Conservation (phyloP, 2,888 invertebrate genomes). For the Campoletis raptor region DNA sequence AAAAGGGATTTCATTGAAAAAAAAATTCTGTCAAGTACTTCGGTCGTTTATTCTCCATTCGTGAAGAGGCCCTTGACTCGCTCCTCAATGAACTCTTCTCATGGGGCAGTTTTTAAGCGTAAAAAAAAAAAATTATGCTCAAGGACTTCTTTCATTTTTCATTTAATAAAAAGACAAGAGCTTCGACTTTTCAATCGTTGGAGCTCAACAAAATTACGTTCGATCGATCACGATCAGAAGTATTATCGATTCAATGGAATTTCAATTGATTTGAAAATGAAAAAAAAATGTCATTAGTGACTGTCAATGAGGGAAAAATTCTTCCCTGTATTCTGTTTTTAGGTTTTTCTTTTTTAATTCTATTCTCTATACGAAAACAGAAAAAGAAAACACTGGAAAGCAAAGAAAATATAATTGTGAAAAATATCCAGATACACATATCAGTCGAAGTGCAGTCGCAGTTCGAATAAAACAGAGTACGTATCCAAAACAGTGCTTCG, state of each 20-base stretch:
- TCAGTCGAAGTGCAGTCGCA: conserved; percentile 12
- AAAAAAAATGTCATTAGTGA: neutral
- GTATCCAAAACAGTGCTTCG: conserved; percentile 52
- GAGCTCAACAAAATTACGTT: neutral
- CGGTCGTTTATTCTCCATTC: neutral
- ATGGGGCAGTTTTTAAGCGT: neutral
- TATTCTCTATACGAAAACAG: neutral
- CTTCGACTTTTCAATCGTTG: neutral
- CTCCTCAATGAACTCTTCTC: neutral
- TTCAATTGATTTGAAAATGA: neutral
- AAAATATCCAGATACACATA: neutral
- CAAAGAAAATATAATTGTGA: neutral
- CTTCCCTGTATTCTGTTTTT: neutral
- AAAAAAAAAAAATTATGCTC: neutral
- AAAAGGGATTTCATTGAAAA: neutral
- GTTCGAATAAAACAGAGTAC: conserved; percentile 38
- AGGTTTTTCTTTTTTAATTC: neutral
- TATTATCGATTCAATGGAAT: neutral
- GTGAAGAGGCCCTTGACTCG: neutral
- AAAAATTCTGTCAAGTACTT: neutral
- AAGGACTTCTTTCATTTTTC: neutral
- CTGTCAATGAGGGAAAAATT: neutral
- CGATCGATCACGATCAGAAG: neutral
- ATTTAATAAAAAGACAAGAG: neutral
- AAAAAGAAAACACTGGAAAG: neutral